Evolutionary conservation across 2,888 invertebrate genomes (phyloP).

Genomic region (Habroteleia sp.): DNA sequence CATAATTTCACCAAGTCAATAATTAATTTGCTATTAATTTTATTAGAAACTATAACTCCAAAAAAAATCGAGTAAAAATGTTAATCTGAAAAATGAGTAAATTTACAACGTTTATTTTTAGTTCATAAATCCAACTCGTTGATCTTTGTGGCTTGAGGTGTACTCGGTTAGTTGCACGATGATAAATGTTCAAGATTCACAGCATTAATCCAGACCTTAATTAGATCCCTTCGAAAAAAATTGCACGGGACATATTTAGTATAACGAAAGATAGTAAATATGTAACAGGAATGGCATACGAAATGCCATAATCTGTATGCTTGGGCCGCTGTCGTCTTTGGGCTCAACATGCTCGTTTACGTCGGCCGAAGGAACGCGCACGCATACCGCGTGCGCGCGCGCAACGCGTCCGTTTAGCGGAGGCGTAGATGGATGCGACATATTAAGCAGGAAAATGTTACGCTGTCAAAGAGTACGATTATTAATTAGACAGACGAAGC

Average conservation of each 20-base stretch:
- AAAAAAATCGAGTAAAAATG: too few relatives aligned
- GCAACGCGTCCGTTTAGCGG: slow-evolving; percentile 49
- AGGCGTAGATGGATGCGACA: slow-evolving; percentile 64
- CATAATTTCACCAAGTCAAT: too few relatives aligned
- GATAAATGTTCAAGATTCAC: slow-evolving; percentile 44
- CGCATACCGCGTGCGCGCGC: slow-evolving; percentile 27
- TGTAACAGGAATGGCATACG: slow-evolving; percentile 44
- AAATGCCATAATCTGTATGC: slow-evolving; percentile 37
- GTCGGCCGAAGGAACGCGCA: slow-evolving; percentile 18
- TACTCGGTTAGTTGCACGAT: slow-evolving; percentile 9
- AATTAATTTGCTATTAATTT: too few relatives aligned
- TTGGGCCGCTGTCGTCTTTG: slow-evolving; percentile 23
- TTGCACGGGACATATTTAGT: slow-evolving; percentile 51
- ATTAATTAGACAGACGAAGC: slow-evolving; percentile 54
- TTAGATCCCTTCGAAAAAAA: slow-evolving; percentile 55
- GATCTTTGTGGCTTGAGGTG: neutral
- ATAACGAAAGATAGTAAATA: slow-evolving; percentile 58
- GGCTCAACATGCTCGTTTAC: slow-evolving; percentile 5
- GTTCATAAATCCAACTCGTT: slow-evolving; percentile 39
- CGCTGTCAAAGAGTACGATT: slow-evolving; percentile 57
- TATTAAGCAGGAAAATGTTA: slow-evolving; percentile 60
- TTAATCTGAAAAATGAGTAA: too few relatives aligned
- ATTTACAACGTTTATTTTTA: slow-evolving; percentile 15
- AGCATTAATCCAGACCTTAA: slow-evolving; percentile 54
- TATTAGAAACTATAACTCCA: too few relatives aligned